Percentiles rank a stretch among this genome's conserved stretches.
Conservation (phyloP, 2,888 invertebrate species). For the Pyralis farinalis region DNA sequence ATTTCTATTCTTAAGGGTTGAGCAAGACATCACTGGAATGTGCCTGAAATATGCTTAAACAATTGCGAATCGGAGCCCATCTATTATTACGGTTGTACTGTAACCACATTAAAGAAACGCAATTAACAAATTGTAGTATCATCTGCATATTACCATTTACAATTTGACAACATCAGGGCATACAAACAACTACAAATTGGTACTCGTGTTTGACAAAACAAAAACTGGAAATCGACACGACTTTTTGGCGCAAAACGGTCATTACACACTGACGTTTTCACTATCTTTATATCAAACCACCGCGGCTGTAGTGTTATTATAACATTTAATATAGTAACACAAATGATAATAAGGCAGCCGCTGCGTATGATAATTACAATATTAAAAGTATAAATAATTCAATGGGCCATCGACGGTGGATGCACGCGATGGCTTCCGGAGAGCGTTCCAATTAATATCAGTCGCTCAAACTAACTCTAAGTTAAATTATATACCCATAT, state of each 20-base stretch:
- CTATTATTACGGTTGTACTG: too few relatives aligned
- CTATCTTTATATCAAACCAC: slow-evolving; percentile 72
- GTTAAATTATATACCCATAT: slow-evolving; percentile 45
- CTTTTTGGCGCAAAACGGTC: slow-evolving; percentile 41
- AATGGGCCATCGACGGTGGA: slow-evolving; percentile 68
- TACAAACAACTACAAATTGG: slow-evolving; percentile 70
- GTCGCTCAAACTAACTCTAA: slow-evolving; percentile 41
- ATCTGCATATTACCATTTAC: slow-evolving; percentile 10
- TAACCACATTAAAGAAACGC: too few relatives aligned
- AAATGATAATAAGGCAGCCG: slow-evolving; percentile 72
- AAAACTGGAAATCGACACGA: slow-evolving; percentile 51
- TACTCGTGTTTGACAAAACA: slow-evolving; percentile 49
- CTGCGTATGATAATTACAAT: slow-evolving; percentile 75
- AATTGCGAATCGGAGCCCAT: too few relatives aligned
- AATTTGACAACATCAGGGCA: slow-evolving; percentile 40
- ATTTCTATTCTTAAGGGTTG: too few relatives aligned
- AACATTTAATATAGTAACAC: slow-evolving; percentile 76
- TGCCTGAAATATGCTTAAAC: too few relatives aligned
- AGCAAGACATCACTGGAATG: too few relatives aligned
- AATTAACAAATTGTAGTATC: too few relatives aligned
- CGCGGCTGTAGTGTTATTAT: slow-evolving; percentile 65
- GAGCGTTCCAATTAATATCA: slow-evolving; percentile 60
- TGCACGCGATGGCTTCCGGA: slow-evolving; percentile 78
- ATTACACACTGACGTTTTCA: slow-evolving; percentile 55
- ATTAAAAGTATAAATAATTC: slow-evolving; percentile 80